Evolutionary conservation across 2,797 vertebrate species (phyloP), one percentile per base, ranked within the genome.

Genomic region (Heterohyrax brucei): DNA sequence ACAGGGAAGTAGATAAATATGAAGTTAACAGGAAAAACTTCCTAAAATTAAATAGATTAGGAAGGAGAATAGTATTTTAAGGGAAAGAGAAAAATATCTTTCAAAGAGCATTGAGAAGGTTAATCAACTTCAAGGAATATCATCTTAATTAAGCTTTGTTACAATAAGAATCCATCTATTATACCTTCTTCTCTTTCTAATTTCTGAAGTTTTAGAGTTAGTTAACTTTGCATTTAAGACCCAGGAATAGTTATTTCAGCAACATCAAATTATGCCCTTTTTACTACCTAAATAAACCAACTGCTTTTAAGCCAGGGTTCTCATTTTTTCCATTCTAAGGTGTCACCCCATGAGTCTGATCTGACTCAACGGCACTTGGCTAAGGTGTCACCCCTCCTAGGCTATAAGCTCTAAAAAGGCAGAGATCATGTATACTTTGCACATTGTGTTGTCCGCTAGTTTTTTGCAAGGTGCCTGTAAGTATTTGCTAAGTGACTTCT

Each of bases 11-110:
- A 75, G 72, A 59, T 89, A 87, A 91, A 66, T 72, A 39, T 76
- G 68, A 87, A 77, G 7, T 81, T 46, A 90, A 68, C 53, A 87
- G 53, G 24, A 93, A 85, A n/a, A 30, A 76, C 46, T 77, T 75
- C 64, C 87, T 94, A 44, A 94, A 61, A 76, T 84, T 84, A 87
- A n/a, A 39, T 84, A 66, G 22, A 61, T 70, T 48, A 73, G 22
- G 77, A 83, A 91, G 39, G 76, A 90, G 95, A 59, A 39, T 79
- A n/a, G 10, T 92, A 14, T 81, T 88, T 90, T 91, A 91, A 75
- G 50, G 87, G 61, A 24, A 88, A 87, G 66, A 14, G 66, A 79
- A 80, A 84, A 87, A 5, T 19, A 44, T 48, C 48, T 66, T 30
- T 83, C 39, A 79, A 91, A 85, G 61, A 50, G 44, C 77, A 78